Conservation (phyloP, 2,797 vertebrate genomes). For the Onychomys torridus region DNA sequence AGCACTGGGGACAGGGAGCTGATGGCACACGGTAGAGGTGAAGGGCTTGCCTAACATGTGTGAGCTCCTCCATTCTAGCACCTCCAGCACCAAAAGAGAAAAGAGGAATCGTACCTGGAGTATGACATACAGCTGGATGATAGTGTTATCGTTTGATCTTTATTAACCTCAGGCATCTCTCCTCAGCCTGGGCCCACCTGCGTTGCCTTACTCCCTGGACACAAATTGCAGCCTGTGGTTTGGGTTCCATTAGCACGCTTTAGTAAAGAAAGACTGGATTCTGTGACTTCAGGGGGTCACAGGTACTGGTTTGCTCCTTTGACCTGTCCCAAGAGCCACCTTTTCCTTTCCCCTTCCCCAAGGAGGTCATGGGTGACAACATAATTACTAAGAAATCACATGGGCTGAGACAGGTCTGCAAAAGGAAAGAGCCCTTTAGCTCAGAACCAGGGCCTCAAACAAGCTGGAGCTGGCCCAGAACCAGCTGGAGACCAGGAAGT, state of each 20-base stretch:
- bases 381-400: neutral
- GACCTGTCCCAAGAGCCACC: neutral
- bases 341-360: conserved; percentile 14
- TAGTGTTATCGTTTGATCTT: neutral
- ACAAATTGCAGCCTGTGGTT: conserved; percentile 9
- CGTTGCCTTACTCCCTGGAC: neutral
- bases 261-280: conserved; percentile 27
- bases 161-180: conserved; percentile 6
- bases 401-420: conserved; percentile 8
- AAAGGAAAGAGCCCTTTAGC: conserved; percentile 23
- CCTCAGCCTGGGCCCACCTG: neutral
- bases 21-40: neutral
- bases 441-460: conserved; percentile 34
- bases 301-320: conserved; percentile 17
- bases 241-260: neutral
- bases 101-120: neutral
- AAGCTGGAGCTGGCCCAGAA: conserved; percentile 26
- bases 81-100: neutral
- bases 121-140: neutral
- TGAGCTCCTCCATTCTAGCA: neutral
- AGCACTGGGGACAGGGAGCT: no score
- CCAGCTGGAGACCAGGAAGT: conserved; percentile 49
- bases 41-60: neutral
- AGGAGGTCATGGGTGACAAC: conserved; percentile 19
- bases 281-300: conserved; percentile 19